phyloP scores from a whole-genome alignment of 2,888 invertebrate genomes.

The Lysandra coridon region DNA sequence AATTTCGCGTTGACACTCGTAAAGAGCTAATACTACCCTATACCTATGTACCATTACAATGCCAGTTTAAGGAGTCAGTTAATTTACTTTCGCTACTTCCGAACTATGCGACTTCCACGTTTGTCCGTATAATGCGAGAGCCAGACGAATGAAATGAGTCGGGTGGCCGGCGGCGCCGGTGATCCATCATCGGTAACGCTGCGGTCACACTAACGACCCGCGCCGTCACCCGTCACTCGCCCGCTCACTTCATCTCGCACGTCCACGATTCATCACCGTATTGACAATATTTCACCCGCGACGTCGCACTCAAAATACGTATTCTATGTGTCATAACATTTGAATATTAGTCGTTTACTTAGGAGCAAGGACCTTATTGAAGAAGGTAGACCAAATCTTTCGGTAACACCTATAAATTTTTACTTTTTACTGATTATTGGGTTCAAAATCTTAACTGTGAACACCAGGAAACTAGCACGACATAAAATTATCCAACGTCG shows the following conservation, averaged over 20 bases:
- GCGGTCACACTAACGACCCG: slow-evolving; percentile 66
- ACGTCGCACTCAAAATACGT: not conserved
- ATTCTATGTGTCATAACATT: slow-evolving; percentile 22
- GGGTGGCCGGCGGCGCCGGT: slow-evolving; percentile 65
- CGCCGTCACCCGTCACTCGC: slow-evolving; percentile 48
- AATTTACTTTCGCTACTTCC: not conserved
- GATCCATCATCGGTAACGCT: slow-evolving; percentile 76
- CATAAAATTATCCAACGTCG: not conserved
- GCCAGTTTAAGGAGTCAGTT: not conserved
- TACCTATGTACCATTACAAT: not conserved
- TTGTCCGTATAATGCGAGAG: slow-evolving; percentile 47
- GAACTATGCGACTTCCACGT: not conserved
- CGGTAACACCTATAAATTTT: too few relatives aligned
- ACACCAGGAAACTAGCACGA: not conserved
- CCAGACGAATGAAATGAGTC: slow-evolving; percentile 75
- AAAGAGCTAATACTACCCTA: not conserved
- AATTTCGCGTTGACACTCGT: not conserved
- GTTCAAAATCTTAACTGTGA: too few relatives aligned
- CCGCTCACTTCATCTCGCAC: slow-evolving; percentile 35
- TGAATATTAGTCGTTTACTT: not conserved
- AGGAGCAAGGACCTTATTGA: not conserved
- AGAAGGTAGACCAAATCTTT: not conserved
- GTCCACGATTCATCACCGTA: slow-evolving; percentile 45
- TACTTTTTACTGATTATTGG: too few relatives aligned
- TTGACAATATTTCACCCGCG: slow-evolving; percentile 44